Conservation (phyloP, 2,797 vertebrate genomes). For the Sebastes trivittatus region DNA sequence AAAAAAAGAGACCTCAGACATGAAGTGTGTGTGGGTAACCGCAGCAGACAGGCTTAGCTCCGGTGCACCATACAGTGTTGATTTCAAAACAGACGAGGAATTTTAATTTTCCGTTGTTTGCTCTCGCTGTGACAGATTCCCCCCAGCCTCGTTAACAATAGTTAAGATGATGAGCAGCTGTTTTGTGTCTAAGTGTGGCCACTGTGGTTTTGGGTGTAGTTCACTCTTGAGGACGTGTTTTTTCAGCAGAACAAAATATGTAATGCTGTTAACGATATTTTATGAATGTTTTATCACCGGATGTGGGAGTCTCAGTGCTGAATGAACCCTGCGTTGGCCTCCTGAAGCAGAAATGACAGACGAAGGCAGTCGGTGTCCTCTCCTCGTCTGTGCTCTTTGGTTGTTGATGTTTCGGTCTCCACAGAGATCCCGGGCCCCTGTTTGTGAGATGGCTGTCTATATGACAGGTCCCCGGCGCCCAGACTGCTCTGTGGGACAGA, state of each 20-base stretch:
- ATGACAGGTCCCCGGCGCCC: slow-evolving; percentile 66
- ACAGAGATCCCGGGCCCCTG: slow-evolving; percentile 31
- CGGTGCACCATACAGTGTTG: slow-evolving; percentile 15
- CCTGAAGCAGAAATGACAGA: slow-evolving; percentile 28
- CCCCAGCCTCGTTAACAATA: slow-evolving; percentile 39
- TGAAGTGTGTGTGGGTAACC: slow-evolving; percentile 28
- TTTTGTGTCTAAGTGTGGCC: slow-evolving; percentile 46
- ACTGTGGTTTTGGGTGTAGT: slow-evolving; percentile 58
- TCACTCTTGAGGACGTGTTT: slow-evolving; percentile 11
- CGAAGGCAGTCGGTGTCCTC: not conserved
- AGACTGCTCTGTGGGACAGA: slow-evolving; percentile 50
- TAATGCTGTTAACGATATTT: slow-evolving; percentile 22
- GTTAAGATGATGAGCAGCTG: slow-evolving; percentile 43
- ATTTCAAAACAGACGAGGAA: slow-evolving; percentile 57
- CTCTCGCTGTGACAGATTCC: slow-evolving; percentile 24
- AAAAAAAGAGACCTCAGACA: slow-evolving; percentile 31
- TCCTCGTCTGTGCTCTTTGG: slow-evolving; percentile 38
- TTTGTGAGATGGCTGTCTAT: slow-evolving; percentile 59
- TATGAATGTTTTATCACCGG: slow-evolving; percentile 24
- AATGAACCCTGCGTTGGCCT: slow-evolving; percentile 10
- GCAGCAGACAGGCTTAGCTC: slow-evolving; percentile 50
- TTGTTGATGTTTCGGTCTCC: slow-evolving; percentile 47
- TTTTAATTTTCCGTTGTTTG: slow-evolving; percentile 59
- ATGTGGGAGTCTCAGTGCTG: not conserved
- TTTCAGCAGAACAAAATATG: slow-evolving; percentile 21